Evolutionary conservation across 2,113 vertebrate species (phyloP).

Genomic region (Sinocyclocheilus anophthalmus): DNA sequence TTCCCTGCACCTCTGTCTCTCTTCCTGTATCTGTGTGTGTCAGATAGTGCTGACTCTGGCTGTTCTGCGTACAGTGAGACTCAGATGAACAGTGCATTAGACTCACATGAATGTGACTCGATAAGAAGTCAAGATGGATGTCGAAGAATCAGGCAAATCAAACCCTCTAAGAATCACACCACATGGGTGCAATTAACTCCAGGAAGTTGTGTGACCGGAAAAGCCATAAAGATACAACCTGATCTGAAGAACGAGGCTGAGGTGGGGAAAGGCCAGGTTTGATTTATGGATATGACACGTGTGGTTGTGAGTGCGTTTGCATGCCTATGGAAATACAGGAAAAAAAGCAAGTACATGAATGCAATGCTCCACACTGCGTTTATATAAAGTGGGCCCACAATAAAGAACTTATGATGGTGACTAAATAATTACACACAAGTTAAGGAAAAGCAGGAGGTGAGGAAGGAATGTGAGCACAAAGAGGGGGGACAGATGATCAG

Average conservation of each 20-base stretch:
- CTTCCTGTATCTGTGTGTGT: conserved; percentile 38
- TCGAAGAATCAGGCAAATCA: background rate
- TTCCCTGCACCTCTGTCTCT: conserved; percentile 61
- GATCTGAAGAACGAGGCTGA: conserved; percentile 7
- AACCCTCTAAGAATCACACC: background rate
- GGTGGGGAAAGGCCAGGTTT: background rate
- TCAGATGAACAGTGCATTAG: conserved; percentile 53
- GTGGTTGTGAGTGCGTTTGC: background rate
- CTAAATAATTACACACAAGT: conserved; percentile 71
- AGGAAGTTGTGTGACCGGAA: background rate
- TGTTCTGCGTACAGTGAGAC: conserved; percentile 37
- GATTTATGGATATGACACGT: background rate
- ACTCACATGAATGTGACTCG: conserved; percentile 50
- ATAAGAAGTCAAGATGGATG: conserved; percentile 47
- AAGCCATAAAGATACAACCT: background rate
- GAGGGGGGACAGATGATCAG: background rate
- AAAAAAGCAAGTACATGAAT: conserved; percentile 20
- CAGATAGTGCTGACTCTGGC: conserved; percentile 48
- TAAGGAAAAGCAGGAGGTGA: conserved; percentile 62
- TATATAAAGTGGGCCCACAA: conserved; percentile 61
- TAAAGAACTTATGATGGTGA: conserved; percentile 76
- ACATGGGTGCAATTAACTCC: conserved; percentile 4
- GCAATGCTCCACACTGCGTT: conserved; percentile 63
- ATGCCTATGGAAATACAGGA: background rate
- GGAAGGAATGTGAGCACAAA: conserved; percentile 22